These are phyloP conservation scores for Steatocranus sp. DNA, from an alignment of 2,797 vertebrate species.

Conservation along the genomic window DNA sequence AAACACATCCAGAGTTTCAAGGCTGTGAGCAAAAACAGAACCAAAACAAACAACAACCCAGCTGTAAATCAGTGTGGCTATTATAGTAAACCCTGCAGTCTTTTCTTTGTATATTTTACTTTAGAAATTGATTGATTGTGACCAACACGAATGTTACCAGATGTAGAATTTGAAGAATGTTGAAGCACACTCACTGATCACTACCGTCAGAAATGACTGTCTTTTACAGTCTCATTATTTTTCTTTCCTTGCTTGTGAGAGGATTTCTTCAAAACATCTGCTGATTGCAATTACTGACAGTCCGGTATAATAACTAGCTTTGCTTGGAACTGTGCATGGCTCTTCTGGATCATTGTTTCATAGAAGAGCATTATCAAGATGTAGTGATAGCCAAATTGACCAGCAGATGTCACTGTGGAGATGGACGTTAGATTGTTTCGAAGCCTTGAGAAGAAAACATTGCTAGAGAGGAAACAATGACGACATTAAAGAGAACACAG, in stretches of 20 bases:
- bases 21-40: neutral
- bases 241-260: neutral
- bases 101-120: neutral
- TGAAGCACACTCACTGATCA: neutral
- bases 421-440: neutral
- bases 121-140: neutral
- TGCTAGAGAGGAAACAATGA: neutral
- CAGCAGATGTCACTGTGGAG: neutral
- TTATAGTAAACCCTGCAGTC: neutral
- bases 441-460: neutral
- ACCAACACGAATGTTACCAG: neutral
- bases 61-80: neutral
- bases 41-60: fast-evolving
- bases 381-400: neutral
- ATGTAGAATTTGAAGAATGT: neutral
- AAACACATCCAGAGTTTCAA: neutral
- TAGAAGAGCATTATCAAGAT: neutral
- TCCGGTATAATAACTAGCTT: neutral
- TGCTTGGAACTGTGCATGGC: neutral
- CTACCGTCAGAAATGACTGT: neutral
- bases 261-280: neutral
- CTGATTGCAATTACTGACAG: neutral
- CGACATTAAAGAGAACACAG: neutral
- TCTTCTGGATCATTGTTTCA: neutral
- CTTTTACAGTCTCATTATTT: neutral